Evolutionary conservation across 2,113 vertebrate genomes (phyloP).

Genomic region (Xiphorhynchus elegans): DNA sequence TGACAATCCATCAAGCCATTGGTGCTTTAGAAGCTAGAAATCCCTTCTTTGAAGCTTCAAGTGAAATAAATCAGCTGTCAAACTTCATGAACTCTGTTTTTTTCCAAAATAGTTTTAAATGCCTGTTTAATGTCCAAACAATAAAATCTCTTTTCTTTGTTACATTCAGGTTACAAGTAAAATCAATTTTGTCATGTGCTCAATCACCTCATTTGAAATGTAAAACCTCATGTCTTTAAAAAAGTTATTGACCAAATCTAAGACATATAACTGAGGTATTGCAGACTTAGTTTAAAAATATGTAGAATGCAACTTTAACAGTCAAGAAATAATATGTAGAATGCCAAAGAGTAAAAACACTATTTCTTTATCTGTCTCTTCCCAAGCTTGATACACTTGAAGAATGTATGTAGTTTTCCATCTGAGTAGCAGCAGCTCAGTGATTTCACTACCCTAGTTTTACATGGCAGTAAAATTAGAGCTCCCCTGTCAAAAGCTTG

Average conservation of each 20-base stretch:
- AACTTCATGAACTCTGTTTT: background rate
- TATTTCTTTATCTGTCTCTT: background rate
- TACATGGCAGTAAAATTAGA: background rate
- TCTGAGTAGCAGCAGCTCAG: background rate
- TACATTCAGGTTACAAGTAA: background rate
- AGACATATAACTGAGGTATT: background rate
- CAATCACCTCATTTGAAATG: conserved; percentile 4
- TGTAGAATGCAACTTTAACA: background rate
- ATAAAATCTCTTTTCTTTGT: conserved; percentile 8
- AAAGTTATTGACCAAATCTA: background rate
- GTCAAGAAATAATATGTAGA: background rate
- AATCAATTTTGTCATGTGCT: background rate
- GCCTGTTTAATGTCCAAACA: conserved; percentile 39
- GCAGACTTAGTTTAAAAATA: background rate
- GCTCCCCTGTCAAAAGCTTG: background rate
- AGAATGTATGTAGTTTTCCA: background rate
- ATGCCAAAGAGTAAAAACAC: background rate
- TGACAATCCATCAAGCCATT: conserved; percentile 44
- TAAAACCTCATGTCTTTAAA: background rate
- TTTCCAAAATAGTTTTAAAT: conserved; percentile 29
- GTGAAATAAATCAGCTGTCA: conserved; percentile 66
- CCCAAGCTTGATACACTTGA: background rate
- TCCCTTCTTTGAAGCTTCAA: conserved; percentile 55
- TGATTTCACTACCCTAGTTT: background rate
- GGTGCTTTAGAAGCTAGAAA: conserved; percentile 47